Conservation (phyloP, 2,888 invertebrate genomes). For the Pantelozetes paolii region DNA sequence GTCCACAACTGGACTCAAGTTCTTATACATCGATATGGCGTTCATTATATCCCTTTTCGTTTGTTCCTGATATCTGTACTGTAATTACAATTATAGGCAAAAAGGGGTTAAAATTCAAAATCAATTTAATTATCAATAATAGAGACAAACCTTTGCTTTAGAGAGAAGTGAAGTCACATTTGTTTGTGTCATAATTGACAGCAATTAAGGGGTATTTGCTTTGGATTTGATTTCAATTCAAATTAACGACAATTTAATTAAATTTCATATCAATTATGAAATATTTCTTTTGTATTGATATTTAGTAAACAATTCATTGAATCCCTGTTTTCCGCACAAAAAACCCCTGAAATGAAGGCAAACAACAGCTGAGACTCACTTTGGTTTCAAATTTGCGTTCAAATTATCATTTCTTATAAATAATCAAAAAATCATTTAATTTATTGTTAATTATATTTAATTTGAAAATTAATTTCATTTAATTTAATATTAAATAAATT, state of each 20-base stretch:
- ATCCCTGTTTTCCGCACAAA: not conserved
- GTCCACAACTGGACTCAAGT: constrained; percentile 63
- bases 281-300: not conserved
- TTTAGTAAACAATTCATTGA: not conserved
- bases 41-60: constrained; percentile 61
- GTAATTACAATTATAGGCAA: not conserved
- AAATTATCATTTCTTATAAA: not conserved
- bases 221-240: not conserved
- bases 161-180: constrained; percentile 19
- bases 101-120: not conserved
- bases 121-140: not conserved
- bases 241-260: not conserved
- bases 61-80: constrained; percentile 47
- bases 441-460: too few relatives aligned
- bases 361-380: not conserved
- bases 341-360: not conserved
- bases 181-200: not conserved
- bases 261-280: not conserved
- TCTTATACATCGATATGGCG: constrained; percentile 63
- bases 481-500: too few relatives aligned
- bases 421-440: too few relatives aligned
- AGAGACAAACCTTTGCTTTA: constrained; percentile 24
- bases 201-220: not conserved
- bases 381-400: too few relatives aligned
- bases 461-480: too few relatives aligned